Conservation (phyloP, 2,888 invertebrate genomes). For the Galerucella calmariensis region DNA sequence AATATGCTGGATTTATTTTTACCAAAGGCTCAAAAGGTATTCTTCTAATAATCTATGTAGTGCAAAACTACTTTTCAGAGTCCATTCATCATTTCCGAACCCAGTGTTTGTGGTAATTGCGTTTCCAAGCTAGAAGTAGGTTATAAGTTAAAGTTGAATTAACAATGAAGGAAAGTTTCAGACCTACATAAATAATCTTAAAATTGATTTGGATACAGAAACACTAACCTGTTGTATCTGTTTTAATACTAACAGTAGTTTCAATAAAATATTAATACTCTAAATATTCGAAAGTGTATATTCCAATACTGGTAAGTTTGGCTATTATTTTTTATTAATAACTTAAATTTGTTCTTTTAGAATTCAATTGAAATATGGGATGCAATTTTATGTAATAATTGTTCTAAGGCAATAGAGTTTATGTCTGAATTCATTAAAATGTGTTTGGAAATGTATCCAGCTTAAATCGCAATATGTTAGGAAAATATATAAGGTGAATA, state of each 20-base stretch:
- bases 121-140: not conserved
- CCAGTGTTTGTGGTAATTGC: not conserved
- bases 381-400: not conserved
- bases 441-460: not conserved
- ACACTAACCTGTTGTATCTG: not conserved
- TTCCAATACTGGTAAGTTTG: slow-evolving; percentile 6
- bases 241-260: not conserved
- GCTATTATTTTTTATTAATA: not conserved
- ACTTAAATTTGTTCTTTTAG: not conserved
- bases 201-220: not conserved
- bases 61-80: slow-evolving; percentile 1
- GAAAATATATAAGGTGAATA: not conserved
- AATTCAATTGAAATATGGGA: not conserved
- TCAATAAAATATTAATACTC: not conserved
- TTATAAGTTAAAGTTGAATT: slow-evolving; percentile 8
- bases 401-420: not conserved
- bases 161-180: not conserved
- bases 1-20: slow-evolving; percentile 1
- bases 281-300: not conserved
- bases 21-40: not conserved
- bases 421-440: not conserved
- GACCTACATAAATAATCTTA: not conserved
- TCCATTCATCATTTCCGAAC: not conserved
- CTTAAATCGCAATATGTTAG: no score
- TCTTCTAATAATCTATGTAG: not conserved